Base-by-base conservation (phyloP, 2,113 vertebrate species). In the Ceratotherium simum region DNA sequence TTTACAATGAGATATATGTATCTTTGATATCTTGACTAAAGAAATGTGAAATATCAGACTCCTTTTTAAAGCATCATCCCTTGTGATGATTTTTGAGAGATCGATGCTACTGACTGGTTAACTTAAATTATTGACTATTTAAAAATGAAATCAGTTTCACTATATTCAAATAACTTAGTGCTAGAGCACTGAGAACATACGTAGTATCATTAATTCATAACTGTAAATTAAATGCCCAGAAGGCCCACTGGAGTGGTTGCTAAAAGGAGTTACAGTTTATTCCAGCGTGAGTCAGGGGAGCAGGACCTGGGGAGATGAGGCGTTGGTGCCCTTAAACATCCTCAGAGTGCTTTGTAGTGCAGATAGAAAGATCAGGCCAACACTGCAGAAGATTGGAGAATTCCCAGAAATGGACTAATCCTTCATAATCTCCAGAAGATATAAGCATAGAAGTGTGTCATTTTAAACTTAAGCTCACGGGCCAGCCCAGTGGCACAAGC, bases 121-220 rank as follows among this genome's bases (percentile, higher is more conserved):
- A 86, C 48, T 20, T 90, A 69, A 81, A 67, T 69, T 39, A 89
- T 25, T 62, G 23, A 85, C 73, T 67, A 48, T 84, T 92, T 94
- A n/a, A 36, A 90, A 90, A 70, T 93, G 82, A 92, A 90, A 90
- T 46, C 23, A 58, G 6, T 86, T 95, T 89, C 60, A 42, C 39
- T 79, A 12, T 31, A 92, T n/a, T 88, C 29, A 92, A 27, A n/a
- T 73, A 65, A 65, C 11, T 70, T 94, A 54, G 73, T 86, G 6
- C 60, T 70, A 14, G n/a, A 76, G 36, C 29, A 16, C 14, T 12
- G 25, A 78, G n/a, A 64, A 67, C n/a, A 21, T 33, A 29, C 6
- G 17, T 33, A n/a, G 20, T 56, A 23, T 84, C 33, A 39, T 58
- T n/a, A 42, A 46, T 58, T 67, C 20, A n/a, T 62, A 73, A 51